Evolutionary conservation across 53 echinoderm and acorn worm species (phyloP).

Genomic region (Pentamera pediparva): DNA sequence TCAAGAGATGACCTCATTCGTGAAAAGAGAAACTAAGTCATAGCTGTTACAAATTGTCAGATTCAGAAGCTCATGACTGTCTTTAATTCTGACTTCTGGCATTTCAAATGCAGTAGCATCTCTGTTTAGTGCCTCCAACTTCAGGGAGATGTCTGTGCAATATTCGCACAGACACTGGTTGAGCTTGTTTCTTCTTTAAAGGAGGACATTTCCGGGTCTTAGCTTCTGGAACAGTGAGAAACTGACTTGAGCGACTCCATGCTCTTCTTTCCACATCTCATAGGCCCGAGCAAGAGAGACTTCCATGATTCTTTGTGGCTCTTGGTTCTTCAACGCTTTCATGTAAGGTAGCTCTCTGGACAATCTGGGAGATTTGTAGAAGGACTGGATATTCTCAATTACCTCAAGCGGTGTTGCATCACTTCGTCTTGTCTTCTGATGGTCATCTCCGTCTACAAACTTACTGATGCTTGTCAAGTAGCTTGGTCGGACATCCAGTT

Average conservation of each 20-base stretch:
- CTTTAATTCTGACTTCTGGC: conserved; percentile 28
- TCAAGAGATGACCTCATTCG: background rate
- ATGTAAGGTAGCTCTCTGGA: conserved; percentile 22
- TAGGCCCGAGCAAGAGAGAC: conserved; percentile 30
- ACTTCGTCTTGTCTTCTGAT: background rate
- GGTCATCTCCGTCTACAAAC: background rate
- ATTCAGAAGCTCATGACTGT: background rate
- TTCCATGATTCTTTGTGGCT: conserved; percentile 18
- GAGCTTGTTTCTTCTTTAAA: background rate
- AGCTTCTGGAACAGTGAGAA: conserved; percentile 48
- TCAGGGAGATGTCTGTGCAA: conserved; percentile 15
- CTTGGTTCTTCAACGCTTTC: conserved; percentile 10
- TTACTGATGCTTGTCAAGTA: conserved; percentile 14
- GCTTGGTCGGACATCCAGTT: conserved; percentile 22
- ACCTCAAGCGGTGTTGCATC: conserved; percentile 14
- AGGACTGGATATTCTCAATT: conserved; percentile 8
- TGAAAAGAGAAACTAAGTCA: no score
- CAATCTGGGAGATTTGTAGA: conserved; percentile 4
- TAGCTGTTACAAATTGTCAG: background rate
- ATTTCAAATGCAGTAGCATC: conserved; percentile 6
- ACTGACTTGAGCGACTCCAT: conserved; percentile 32
- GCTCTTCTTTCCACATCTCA: conserved; percentile 33
- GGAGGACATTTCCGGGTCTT: conserved; percentile 40
- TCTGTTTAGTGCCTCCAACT: conserved; percentile 15
- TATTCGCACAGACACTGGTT: conserved; percentile 24